Base-by-base conservation (phyloP, 2,797 vertebrate genomes). In the Notolabrus celidotus region DNA sequence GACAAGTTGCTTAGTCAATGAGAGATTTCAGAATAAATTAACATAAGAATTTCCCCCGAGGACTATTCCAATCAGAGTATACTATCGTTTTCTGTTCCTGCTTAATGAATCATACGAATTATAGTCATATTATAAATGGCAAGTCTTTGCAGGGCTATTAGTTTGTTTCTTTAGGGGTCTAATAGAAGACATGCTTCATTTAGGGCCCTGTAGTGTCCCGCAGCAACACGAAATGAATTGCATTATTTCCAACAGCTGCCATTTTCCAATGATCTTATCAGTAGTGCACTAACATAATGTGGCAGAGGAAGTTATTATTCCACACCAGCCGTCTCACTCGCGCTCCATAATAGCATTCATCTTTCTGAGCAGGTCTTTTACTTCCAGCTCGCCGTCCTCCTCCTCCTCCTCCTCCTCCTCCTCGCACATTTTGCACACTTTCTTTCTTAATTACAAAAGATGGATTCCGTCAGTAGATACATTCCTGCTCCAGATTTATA, bases 31-130 rank as follows among this genome's bases (percentile, higher is more conserved):
- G 89, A 93, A 96, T 94, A 95, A 96, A 96, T 94, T 94, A 95
- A 94, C 94, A 94, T 95, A 89, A 92, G 93, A 90, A 93, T 96
- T 97, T 97, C 96, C 94, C 89, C 89, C 15, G 88, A 94, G 95
- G 95, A 95, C 91, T 90, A 92, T 96, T 95, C 95, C 91, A 94
- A 92, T 95, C 91, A 95, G 95, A 94, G 95, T 95, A 95, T 93
- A 94, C 94, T 94, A 97, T 97, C 95, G 95, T 97, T 98, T 97
- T 96, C 95, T 95, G 96, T 96, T 95, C 95, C 95, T 96, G 97
- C 94, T 97, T 98, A 99, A 99, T 99, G 97, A 98, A 99, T 99
- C 97, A 99, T 99, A 96, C 90, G 96, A 99, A 98, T 99, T 97
- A 97, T 93, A 96, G 96, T 95, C 95, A 97, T 96, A 96, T 97